These are phyloP conservation scores for Natrix natrix DNA, from an alignment of 2,797 vertebrate genomes.

Conservation along the genomic window DNA sequence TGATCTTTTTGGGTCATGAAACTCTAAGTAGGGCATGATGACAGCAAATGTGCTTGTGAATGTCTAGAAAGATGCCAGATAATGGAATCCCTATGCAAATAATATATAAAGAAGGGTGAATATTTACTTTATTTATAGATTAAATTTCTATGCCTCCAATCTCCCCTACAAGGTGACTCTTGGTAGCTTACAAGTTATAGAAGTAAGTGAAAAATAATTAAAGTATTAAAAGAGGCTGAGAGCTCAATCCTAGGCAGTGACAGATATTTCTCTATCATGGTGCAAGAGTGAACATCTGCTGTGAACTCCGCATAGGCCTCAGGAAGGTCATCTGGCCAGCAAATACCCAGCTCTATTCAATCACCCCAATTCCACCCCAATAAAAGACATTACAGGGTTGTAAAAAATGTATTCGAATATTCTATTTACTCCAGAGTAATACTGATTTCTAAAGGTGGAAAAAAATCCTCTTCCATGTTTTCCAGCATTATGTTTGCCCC, in stretches of 20 bases:
- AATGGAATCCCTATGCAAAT: neutral
- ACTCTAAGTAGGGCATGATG: neutral
- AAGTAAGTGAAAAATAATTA: neutral
- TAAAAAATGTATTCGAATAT: neutral
- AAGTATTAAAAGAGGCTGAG: neutral
- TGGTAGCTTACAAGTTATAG: neutral
- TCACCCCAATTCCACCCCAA: neutral
- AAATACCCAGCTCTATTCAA: neutral
- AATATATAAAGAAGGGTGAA: neutral
- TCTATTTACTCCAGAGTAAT: neutral
- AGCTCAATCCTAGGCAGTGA: neutral
- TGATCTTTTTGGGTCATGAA: neutral
- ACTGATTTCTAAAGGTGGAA: neutral
- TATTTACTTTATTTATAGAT: neutral
- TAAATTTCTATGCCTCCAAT: neutral
- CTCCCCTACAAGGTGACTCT: neutral
- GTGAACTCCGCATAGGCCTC: neutral
- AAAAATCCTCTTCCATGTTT: neutral
- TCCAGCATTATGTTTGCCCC: neutral
- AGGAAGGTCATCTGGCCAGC: neutral
- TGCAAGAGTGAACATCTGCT: neutral
- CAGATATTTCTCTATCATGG: neutral
- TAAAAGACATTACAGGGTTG: neutral
- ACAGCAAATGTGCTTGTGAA: neutral
- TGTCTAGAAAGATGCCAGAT: neutral